Evolutionary conservation across 1,140 invertebrate genomes (phyloP).

Genomic region (Sycophila sp.): DNA sequence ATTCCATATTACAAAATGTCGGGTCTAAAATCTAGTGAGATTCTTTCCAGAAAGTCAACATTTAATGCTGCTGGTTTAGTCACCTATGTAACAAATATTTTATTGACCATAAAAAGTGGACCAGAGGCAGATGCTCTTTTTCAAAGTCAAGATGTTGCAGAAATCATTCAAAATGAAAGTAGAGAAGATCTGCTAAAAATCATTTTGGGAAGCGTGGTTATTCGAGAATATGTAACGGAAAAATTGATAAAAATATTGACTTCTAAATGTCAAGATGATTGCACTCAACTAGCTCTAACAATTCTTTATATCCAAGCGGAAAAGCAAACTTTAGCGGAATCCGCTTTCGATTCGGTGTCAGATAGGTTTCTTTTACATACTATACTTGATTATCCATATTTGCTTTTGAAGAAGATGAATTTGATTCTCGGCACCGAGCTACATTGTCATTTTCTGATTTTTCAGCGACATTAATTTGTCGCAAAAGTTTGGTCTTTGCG

Average conservation of each 20-base stretch:
- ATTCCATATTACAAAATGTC: constrained; percentile 73
- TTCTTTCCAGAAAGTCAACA: constrained; percentile 60
- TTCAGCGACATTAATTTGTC: constrained; percentile 65
- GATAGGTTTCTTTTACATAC: constrained; percentile 55
- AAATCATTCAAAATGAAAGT: constrained; percentile 63
- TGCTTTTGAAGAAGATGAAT: constrained; percentile 66
- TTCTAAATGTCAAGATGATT: constrained; percentile 49
- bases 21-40: constrained; percentile 63
- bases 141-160: constrained; percentile 65
- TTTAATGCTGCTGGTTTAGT: constrained; percentile 65
- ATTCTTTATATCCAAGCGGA: constrained; percentile 69
- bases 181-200: constrained; percentile 65
- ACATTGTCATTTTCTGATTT: constrained; percentile 69
- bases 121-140: constrained; percentile 63
- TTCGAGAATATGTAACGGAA: constrained; percentile 71
- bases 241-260: constrained; percentile 66
- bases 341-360: constrained; percentile 60
- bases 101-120: constrained; percentile 61
- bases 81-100: constrained; percentile 65
- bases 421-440: constrained; percentile 54
- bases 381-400: constrained; percentile 64
- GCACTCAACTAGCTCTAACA: constrained; percentile 61
- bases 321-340: constrained; percentile 62
- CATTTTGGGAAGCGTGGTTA: constrained; percentile 66
- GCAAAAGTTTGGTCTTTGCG: constrained; percentile 63